Evolutionary conservation across 2,113 vertebrate species (phyloP).

Genomic region (Ia io): DNA sequence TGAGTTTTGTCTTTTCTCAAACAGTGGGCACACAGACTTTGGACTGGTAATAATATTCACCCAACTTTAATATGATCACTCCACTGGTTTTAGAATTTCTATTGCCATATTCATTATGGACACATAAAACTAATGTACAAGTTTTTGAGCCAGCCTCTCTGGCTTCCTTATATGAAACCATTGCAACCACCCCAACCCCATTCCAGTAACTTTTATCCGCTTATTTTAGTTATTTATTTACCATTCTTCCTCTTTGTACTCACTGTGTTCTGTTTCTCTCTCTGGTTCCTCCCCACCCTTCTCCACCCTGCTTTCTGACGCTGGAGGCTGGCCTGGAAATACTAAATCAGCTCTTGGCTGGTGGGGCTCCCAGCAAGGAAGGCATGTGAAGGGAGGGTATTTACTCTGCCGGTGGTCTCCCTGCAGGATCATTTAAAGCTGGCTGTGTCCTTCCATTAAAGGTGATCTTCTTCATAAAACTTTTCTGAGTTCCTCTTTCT

Average conservation of each 20-base stretch:
- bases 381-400: neutral
- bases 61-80: neutral
- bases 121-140: neutral
- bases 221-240: neutral
- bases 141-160: neutral
- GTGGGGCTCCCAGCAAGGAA: neutral
- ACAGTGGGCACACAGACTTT: neutral
- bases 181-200: neutral
- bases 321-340: neutral
- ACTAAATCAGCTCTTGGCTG: neutral
- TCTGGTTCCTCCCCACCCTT: neutral
- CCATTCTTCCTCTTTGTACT: neutral
- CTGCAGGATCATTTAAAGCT: neutral
- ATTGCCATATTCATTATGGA: neutral
- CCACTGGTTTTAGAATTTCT: neutral
- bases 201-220: neutral
- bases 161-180: neutral
- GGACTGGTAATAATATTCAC: neutral
- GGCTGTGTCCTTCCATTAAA: neutral
- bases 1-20: neutral
- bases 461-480: neutral
- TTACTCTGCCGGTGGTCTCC: neutral
- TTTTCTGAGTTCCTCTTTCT: neutral
- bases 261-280: neutral
- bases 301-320: neutral